phyloP scores from a whole-genome alignment of 2,888 invertebrate genomes.

The Drosophila merina region DNA sequence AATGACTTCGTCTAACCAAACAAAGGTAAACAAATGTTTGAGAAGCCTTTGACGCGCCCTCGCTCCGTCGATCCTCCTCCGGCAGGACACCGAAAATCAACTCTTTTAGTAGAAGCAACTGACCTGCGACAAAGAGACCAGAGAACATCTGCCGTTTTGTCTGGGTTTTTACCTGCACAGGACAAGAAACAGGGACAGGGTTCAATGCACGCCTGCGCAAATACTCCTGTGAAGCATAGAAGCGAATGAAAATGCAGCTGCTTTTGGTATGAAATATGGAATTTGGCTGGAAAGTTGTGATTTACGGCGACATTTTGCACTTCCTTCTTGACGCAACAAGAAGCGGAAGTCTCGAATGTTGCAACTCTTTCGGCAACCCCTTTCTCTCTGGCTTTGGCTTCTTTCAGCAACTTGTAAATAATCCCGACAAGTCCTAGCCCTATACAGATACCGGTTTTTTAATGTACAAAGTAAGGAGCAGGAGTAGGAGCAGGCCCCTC shows the following conservation, averaged over 20 bases:
- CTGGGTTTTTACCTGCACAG: slow-evolving; percentile 39
- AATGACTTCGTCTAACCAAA: slow-evolving; percentile 73
- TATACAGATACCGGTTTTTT: slow-evolving; percentile 57
- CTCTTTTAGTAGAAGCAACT: slow-evolving; percentile 56
- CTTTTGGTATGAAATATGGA: slow-evolving; percentile 11
- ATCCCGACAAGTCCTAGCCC: slow-evolving; percentile 46
- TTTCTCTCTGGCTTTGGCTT: neutral
- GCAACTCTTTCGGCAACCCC: slow-evolving; percentile 47
- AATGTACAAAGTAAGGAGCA: neutral
- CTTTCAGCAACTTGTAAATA: slow-evolving; percentile 57
- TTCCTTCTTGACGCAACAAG: slow-evolving; percentile 50
- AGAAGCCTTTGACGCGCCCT: slow-evolving; percentile 56
- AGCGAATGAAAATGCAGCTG: slow-evolving; percentile 59
- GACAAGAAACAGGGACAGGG: slow-evolving; percentile 32
- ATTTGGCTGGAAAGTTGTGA: slow-evolving; percentile 57
- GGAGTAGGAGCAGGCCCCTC: neutral
- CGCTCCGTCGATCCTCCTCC: slow-evolving; percentile 11
- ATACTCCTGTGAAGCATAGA: slow-evolving; percentile 42
- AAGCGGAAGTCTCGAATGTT: slow-evolving; percentile 72
- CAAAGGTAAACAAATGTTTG: slow-evolving; percentile 68
- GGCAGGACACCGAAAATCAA: slow-evolving; percentile 53
- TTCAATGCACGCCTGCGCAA: slow-evolving; percentile 78
- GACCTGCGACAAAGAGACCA: slow-evolving; percentile 77
- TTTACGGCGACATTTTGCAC: slow-evolving; percentile 62
- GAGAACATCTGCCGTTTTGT: slow-evolving; percentile 65